Conservation (phyloP, 2,888 invertebrate genomes). For the Melanchra persicariae region DNA sequence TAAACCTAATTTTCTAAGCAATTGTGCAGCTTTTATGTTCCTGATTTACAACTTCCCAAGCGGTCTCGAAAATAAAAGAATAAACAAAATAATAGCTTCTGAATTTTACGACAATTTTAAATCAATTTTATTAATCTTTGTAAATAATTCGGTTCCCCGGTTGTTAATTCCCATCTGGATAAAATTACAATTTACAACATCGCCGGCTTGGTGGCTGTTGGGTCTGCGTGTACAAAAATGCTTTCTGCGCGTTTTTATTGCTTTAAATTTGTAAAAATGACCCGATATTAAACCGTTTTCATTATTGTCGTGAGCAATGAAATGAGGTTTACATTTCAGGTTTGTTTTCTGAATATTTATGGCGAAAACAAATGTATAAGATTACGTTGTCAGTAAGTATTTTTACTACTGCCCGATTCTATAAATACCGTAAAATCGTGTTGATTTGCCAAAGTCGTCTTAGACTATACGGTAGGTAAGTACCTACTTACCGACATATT, state of each 20-base stretch:
- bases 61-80: constrained; percentile 46
- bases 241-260: constrained; percentile 76
- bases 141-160: constrained; percentile 61
- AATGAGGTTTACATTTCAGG: constrained; percentile 48
- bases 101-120: constrained; percentile 69
- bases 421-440: background rate
- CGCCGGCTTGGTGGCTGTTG: constrained; percentile 28
- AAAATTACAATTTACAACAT: constrained; percentile 76
- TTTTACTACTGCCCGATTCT: constrained; percentile 15
- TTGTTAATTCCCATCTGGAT: constrained; percentile 71
- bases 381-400: constrained; percentile 30
- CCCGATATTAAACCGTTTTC: constrained; percentile 54
- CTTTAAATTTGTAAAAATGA: constrained; percentile 73
- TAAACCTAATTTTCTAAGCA: constrained; percentile 24
- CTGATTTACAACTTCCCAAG: constrained; percentile 31
- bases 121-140: constrained; percentile 71
- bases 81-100: constrained; percentile 44
- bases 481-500: background rate
- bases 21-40: constrained; percentile 29
- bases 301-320: constrained; percentile 58
- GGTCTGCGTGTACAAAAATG: constrained; percentile 78
- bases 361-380: constrained; percentile 24
- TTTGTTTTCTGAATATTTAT: constrained; percentile 46
- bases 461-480: no score
- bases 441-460: no score